phyloP scores from a whole-genome alignment of 2,113 vertebrate species.

The Scytalopus superciliaris region DNA sequence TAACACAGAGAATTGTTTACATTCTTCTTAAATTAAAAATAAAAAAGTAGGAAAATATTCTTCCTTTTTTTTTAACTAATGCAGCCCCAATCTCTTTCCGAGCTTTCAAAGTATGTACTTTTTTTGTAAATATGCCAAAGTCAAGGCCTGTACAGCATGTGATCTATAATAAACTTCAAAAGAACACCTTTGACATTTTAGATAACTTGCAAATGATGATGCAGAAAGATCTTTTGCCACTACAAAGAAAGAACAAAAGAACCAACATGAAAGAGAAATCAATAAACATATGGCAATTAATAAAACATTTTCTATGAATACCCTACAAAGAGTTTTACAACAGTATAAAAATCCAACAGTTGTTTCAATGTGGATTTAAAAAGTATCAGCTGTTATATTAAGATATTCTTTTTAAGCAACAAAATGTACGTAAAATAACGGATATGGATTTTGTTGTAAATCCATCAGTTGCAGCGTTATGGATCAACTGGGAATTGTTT shows the following conservation, averaged over 20 bases:
- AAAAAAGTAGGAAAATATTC: background rate
- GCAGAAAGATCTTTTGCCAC: conserved; percentile 98
- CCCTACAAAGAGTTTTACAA: conserved; percentile 92
- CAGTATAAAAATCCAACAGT: conserved; percentile 86
- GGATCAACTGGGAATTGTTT: conserved; percentile 27
- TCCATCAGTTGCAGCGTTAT: conserved; percentile 67
- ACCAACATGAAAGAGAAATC: conserved; percentile 99
- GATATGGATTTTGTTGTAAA: conserved; percentile 77
- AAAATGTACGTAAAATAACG: conserved; percentile 75
- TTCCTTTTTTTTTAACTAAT: conserved; percentile 73
- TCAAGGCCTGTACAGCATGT: conserved; percentile 87
- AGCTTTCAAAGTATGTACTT: conserved; percentile 74
- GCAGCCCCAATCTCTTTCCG: conserved; percentile 66
- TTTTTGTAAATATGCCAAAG: conserved; percentile 81
- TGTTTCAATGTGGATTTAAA: conserved; percentile 85
- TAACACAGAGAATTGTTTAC: conserved; percentile 48
- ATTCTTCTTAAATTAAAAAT: conserved; percentile 43
- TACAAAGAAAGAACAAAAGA: conserved; percentile 99
- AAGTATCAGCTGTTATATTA: conserved; percentile 84
- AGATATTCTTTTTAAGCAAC: conserved; percentile 76
- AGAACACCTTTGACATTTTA: conserved; percentile 98
- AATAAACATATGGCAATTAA: conserved; percentile 99
- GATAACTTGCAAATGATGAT: conserved; percentile 98
- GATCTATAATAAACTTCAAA: conserved; percentile 96
- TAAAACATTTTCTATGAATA: conserved; percentile 98